Evolutionary conservation across 1,140 invertebrate genomes (phyloP).

Genomic region (Musca vetustissima): DNA sequence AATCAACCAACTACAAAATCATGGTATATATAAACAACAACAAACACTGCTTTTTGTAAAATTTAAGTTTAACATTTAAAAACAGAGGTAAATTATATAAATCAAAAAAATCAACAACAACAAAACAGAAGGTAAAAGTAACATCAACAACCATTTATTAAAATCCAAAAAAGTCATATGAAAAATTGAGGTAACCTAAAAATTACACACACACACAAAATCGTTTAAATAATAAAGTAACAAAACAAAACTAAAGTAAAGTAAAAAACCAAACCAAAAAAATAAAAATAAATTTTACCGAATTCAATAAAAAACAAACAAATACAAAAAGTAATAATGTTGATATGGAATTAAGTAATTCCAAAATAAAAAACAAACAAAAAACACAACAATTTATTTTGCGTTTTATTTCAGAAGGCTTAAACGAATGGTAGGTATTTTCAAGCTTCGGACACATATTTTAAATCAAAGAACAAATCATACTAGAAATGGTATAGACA

Average conservation of each 20-base stretch:
- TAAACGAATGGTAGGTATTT: background rate
- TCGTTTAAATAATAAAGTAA: constrained; percentile 35
- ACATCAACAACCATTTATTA: constrained; percentile 36
- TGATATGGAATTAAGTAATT: constrained; percentile 55
- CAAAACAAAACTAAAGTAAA: constrained; percentile 35
- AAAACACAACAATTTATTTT: constrained; percentile 9
- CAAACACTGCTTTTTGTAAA: constrained; percentile 29
- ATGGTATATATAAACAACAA: constrained; percentile 22
- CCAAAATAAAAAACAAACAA: constrained; percentile 50
- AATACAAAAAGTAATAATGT: constrained; percentile 37
- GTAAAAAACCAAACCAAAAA: constrained; percentile 40
- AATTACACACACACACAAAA: constrained; percentile 26
- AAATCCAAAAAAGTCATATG: constrained; percentile 39
- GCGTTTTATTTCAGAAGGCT: constrained; percentile 5
- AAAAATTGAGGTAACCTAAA: constrained; percentile 30
- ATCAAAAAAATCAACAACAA: constrained; percentile 17
- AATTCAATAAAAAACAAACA: constrained; percentile 52
- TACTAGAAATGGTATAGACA: too few species aligned
- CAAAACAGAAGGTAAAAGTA: constrained; percentile 12
- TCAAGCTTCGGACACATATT: too few species aligned
- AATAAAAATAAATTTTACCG: constrained; percentile 48
- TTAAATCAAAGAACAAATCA: too few species aligned
- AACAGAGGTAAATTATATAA: constrained; percentile 21
- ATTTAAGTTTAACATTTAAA: constrained; percentile 25
- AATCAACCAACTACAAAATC: constrained; percentile 1